Evolutionary conservation across 2,797 vertebrate genomes (phyloP).

Genomic region (Hafferia zeledoni): DNA sequence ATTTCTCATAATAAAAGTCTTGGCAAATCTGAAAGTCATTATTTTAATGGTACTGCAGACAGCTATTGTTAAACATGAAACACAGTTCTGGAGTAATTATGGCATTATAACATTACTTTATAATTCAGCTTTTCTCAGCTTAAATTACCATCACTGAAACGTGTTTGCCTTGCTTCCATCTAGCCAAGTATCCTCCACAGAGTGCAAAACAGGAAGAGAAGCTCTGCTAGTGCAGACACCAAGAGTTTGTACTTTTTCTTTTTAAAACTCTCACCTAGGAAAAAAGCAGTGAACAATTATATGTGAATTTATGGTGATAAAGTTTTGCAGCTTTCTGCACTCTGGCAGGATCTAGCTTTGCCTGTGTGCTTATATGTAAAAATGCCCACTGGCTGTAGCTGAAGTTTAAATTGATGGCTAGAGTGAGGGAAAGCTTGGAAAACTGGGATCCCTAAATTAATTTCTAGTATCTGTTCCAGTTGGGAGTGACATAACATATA

Average conservation of each 20-base stretch:
- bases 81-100: constrained; percentile 11
- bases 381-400: neutral
- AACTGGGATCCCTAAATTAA: neutral
- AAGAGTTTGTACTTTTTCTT: neutral
- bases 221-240: neutral
- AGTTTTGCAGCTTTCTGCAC: neutral
- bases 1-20: constrained; percentile 38
- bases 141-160: neutral
- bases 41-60: constrained; percentile 43
- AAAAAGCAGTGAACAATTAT: neutral
- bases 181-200: neutral
- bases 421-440: neutral
- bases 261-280: neutral
- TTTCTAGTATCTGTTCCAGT: neutral
- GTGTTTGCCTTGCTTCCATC: neutral
- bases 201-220: neutral
- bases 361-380: neutral
- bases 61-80: constrained; percentile 37
- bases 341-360: neutral
- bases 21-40: constrained; percentile 31
- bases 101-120: constrained; percentile 2
- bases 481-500: fast-evolving
- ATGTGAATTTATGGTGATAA: neutral
- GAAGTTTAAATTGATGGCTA: neutral
- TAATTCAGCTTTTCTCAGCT: constrained; percentile 14